Evolutionary conservation across 2,888 invertebrate genomes (phyloP), one percentile per base, ranked within the genome.

Genomic region (Scelioninae gen. 2): DNA sequence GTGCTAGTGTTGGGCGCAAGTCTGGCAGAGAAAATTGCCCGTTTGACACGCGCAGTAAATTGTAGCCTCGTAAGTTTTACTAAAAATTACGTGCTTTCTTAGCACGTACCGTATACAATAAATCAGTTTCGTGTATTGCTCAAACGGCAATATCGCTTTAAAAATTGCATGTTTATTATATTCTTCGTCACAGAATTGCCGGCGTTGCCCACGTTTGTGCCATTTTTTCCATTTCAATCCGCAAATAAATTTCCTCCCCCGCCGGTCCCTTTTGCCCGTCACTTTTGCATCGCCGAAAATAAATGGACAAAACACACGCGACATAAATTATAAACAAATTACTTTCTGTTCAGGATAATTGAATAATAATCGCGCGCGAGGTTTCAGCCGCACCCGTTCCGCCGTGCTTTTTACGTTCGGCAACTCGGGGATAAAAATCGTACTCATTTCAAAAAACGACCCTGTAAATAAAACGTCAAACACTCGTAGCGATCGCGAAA

Each of bases 81-180:
- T 68, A 73, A 74, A 78, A 78, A 78, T 75, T 76, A 78, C 76
- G 72, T 74, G 72, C 71, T 75, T 73, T 72, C 73, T 65, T 63
- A 64, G 71, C 74, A 75, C 74, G 74, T 75, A 75, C 72, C 46
- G 35, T 64, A 55, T 50, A 68, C 68, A 35, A 75, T 68, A 75
- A 75, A 75, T 75, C 74, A 67, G 71, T 53, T 75, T 71, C 72
- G 72, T 50, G 71, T 39, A 61, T 61, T 61, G 53, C 48, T 72
- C 55, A 55, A 72, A 65, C 55, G 43, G 35, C 67, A 41, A 45
- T 53, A 60, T 65, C 46, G 64, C 71, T 43, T 48, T 43, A 11
- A 55, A 63, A 63, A 63, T 61, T 70, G 63, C 70, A 70, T 70
- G 63, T 50, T 70, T 70, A 57, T 70, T 63, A 53, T 70, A 63